Evolutionary conservation across 1,140 invertebrate genomes (phyloP).

Genomic region (Papilio polyxenes): DNA sequence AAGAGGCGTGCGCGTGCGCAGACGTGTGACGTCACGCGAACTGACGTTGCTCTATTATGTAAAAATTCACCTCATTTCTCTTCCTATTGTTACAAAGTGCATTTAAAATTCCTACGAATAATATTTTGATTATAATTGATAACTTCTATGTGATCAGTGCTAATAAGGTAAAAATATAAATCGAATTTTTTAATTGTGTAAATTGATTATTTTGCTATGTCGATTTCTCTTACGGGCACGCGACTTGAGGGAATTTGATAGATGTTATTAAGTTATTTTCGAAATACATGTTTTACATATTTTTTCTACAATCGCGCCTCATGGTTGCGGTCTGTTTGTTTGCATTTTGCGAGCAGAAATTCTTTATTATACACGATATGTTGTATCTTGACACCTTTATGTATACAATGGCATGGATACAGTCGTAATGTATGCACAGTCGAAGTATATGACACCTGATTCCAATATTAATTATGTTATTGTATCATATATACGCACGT

Average conservation of each 20-base stretch:
- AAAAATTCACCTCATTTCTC: constrained; percentile 46
- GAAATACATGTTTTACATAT: constrained; percentile 14
- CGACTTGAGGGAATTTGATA: constrained; percentile 42
- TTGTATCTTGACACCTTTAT: constrained; percentile 25
- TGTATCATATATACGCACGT: constrained; percentile 40
- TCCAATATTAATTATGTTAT: constrained; percentile 43
- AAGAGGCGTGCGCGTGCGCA: constrained; percentile 49
- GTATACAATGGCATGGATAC: constrained; percentile 33
- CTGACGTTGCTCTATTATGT: constrained; percentile 49
- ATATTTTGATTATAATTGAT: constrained; percentile 38
- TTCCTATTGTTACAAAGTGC: constrained; percentile 46
- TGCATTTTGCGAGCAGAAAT: constrained; percentile 6
- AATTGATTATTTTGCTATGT: constrained; percentile 41
- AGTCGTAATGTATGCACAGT: constrained; percentile 13
- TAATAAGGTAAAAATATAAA: constrained; percentile 44
- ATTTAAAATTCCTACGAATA: constrained; percentile 48
- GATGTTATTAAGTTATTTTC: no score
- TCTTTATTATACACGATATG: not conserved
- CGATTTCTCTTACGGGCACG: constrained; percentile 57
- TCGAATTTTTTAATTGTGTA: constrained; percentile 37
- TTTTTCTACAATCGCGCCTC: constrained; percentile 13
- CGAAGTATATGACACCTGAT: constrained; percentile 46
- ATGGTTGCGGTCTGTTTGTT: constrained; percentile 28
- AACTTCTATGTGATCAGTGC: constrained; percentile 42
- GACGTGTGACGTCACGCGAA: constrained; percentile 48